These are phyloP conservation scores for Catharus bicknelli DNA, from an alignment of 2,113 vertebrate genomes.

Conservation along the genomic window DNA sequence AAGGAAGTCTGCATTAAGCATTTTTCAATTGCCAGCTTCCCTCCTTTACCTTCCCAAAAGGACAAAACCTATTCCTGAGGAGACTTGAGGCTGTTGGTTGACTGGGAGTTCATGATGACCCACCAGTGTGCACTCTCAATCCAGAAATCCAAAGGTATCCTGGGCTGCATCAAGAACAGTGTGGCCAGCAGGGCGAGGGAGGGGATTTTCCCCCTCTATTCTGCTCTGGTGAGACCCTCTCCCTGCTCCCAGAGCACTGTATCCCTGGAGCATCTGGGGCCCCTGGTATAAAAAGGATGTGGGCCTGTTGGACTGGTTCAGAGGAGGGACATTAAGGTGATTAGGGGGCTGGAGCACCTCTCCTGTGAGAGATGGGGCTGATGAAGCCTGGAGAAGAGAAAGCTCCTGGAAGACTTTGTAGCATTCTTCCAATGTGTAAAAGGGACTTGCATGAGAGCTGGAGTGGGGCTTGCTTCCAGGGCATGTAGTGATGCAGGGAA, in stretches of 20 bases:
- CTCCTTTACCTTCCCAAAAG: background rate
- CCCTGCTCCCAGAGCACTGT: background rate
- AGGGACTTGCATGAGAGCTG: background rate
- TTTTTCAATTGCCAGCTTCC: background rate
- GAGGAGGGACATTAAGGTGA: background rate
- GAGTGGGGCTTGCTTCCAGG: background rate
- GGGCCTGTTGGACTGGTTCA: background rate
- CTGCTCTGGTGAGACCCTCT: background rate
- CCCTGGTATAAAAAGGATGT: background rate
- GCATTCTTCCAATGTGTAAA: background rate
- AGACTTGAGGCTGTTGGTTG: background rate
- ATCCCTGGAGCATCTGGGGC: background rate
- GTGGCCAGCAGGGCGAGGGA: accelerated
- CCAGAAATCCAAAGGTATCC: accelerated
- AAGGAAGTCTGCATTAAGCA: background rate
- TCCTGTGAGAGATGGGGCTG: background rate
- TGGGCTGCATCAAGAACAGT: background rate
- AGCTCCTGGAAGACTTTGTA: background rate
- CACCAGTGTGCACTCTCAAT: accelerated
- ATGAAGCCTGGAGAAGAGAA: background rate
- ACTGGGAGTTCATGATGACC: too few relatives aligned
- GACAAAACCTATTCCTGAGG: background rate
- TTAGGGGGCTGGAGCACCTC: background rate
- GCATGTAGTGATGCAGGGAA: accelerated
- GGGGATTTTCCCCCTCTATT: background rate